These are phyloP conservation scores for Taenioides sp. DNA, from an alignment of 2,797 vertebrate genomes.

Conservation along the genomic window DNA sequence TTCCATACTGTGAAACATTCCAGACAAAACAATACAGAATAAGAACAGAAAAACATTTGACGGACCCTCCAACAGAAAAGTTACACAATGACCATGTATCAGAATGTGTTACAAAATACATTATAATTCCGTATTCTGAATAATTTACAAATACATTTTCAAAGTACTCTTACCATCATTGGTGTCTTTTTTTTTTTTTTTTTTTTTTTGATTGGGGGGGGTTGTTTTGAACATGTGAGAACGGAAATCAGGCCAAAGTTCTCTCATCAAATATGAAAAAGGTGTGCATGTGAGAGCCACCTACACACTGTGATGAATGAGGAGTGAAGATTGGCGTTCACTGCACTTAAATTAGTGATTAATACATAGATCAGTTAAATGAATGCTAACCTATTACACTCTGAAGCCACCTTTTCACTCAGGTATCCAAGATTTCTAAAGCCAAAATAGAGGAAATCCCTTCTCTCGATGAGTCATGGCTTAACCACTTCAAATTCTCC, in stretches of 20 bases:
- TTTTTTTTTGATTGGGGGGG: too few relatives aligned
- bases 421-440: background rate
- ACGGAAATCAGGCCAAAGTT: background rate
- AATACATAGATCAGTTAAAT: background rate
- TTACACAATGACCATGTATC: too few relatives aligned
- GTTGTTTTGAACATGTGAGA: too few relatives aligned
- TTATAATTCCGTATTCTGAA: too few relatives aligned
- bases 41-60: too few relatives aligned
- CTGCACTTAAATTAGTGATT: constrained; percentile 7
- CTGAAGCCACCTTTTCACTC: background rate
- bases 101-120: too few relatives aligned
- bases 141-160: too few relatives aligned
- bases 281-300: constrained; percentile 3
- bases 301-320: constrained; percentile 13
- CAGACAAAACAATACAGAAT: too few relatives aligned
- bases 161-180: too few relatives aligned
- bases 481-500: constrained; percentile 9
- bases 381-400: background rate
- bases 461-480: constrained; percentile 14
- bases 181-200: too few relatives aligned
- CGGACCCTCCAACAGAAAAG: too few relatives aligned
- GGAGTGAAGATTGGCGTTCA: background rate
- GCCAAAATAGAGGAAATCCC: constrained; percentile 8
- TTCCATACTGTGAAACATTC: too few relatives aligned
- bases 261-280: constrained; percentile 7